A percentile compares a stretch with the other conserved stretches of the same genome.
These are phyloP conservation scores for Thymelicus acteon DNA, from an alignment of 2,888 invertebrate species.

Conservation along the genomic window DNA sequence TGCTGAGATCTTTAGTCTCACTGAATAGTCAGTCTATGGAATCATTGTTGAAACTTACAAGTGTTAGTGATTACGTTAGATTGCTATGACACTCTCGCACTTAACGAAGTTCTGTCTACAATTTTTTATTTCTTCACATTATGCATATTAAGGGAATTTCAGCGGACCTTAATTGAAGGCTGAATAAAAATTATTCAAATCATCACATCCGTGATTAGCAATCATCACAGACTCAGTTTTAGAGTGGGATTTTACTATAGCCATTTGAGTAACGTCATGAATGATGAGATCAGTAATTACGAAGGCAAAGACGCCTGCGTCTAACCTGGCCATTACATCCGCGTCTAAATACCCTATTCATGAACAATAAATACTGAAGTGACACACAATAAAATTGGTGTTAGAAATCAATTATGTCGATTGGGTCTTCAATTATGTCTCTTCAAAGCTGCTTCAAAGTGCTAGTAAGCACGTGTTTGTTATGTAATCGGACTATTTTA, in stretches of 20 bases:
- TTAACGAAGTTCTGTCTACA: no score
- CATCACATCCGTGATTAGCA: slow-evolving; percentile 39
- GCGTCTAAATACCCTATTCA: slow-evolving; percentile 19
- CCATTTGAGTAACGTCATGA: slow-evolving; percentile 40
- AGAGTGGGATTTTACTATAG: slow-evolving; percentile 27
- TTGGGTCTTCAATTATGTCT: not conserved
- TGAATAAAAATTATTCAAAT: not conserved
- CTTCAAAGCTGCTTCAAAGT: no score
- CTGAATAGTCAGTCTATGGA: no score
- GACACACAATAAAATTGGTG: slow-evolving; percentile 6
- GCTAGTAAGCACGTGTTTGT: slow-evolving; percentile 35
- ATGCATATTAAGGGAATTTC: not conserved
- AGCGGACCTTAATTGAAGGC: slow-evolving; percentile 9
- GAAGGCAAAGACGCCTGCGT: slow-evolving; percentile 9
- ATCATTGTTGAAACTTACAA: no score
- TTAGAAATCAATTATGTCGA: not conserved
- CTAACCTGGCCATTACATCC: slow-evolving; percentile 22
- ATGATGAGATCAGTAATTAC: slow-evolving; percentile 45
- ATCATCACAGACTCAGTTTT: slow-evolving; percentile 34
- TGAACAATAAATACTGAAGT: not conserved
- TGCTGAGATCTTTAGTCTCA: no score
- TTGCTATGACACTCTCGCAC: no score
- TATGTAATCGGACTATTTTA: slow-evolving; percentile 60
- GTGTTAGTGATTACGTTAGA: no score
- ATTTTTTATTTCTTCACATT: no score